Percentiles rank a stretch among this genome's conserved stretches.
Conservation (phyloP, 1,140 invertebrate genomes). For the Pseudomyrmex flavicornis region DNA sequence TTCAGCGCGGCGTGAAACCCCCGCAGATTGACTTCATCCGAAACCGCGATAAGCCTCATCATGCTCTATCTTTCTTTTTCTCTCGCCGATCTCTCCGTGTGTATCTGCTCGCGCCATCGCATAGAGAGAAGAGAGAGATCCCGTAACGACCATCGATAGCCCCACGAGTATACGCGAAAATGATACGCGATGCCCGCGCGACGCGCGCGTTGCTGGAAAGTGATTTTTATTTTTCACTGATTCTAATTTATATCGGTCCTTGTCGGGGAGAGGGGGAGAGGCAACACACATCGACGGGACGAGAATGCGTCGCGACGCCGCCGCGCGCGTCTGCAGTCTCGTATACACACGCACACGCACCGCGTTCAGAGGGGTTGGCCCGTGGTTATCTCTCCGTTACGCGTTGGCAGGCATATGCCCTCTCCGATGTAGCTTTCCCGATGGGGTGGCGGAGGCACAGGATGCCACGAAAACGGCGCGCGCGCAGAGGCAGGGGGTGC, state of each 20-base stretch:
- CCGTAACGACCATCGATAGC: constrained; percentile 83
- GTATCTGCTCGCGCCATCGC: constrained; percentile 17
- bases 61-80: constrained; percentile 53
- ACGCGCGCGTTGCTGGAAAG: constrained; percentile 75
- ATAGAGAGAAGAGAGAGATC: constrained; percentile 57
- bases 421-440: constrained; percentile 53
- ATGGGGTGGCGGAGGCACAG: constrained; percentile 50
- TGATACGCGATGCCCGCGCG: constrained; percentile 29
- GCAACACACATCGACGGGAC: background rate
- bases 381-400: constrained; percentile 83
- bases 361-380: constrained; percentile 66
- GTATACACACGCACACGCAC: constrained; percentile 42
- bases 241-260: constrained; percentile 82
- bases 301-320: constrained; percentile 42
- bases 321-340: constrained; percentile 47
- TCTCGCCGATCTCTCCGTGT: constrained; percentile 4
- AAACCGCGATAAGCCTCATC: constrained; percentile 82
- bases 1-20: constrained; percentile 56
- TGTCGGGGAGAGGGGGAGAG: background rate
- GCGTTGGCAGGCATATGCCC: constrained; percentile 83
- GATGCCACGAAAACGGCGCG: constrained; percentile 24
- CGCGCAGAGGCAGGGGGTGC: constrained; percentile 28
- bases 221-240: constrained; percentile 85
- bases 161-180: constrained; percentile 80
- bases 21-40: constrained; percentile 75